Evolutionary conservation across 2,888 invertebrate species (phyloP).

Genomic region (Eupithecia subumbrata): DNA sequence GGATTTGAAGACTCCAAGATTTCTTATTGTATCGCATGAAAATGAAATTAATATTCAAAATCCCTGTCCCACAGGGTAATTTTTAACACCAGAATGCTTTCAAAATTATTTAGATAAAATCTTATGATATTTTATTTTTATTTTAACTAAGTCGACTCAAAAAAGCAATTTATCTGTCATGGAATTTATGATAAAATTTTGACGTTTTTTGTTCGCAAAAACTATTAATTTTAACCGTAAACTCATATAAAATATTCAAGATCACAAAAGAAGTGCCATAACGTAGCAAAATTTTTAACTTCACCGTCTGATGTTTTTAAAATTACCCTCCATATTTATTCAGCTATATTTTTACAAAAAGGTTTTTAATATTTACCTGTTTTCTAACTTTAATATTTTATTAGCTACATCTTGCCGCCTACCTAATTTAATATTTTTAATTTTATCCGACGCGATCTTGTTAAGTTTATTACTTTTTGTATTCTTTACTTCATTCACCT

Average conservation of each 20-base stretch:
- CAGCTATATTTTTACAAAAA: neutral
- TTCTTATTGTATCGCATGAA: neutral
- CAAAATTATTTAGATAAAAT: neutral
- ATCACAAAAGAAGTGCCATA: neutral
- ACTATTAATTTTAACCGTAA: neutral
- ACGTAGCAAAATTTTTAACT: neutral
- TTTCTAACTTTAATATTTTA: conserved; percentile 2
- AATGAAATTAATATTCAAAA: neutral
- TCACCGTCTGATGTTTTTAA: neutral
- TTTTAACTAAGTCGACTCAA: neutral
- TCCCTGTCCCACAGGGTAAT: neutral
- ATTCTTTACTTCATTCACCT: neutral
- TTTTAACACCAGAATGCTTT: neutral
- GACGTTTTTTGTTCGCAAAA: neutral
- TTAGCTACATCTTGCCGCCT: conserved; percentile 6
- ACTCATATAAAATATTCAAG: neutral
- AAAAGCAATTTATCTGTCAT: neutral
- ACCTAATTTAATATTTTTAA: conserved; percentile 4
- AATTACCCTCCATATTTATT: neutral
- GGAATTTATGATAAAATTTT: neutral
- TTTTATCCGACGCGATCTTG: neutral
- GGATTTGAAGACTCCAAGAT: too few relatives aligned
- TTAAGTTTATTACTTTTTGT: neutral
- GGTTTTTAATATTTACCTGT: conserved; percentile 5
- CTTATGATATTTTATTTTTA: neutral